These are phyloP conservation scores for Pandion haliaetus DNA, from an alignment of 2,113 vertebrate genomes.

Conservation along the genomic window DNA sequence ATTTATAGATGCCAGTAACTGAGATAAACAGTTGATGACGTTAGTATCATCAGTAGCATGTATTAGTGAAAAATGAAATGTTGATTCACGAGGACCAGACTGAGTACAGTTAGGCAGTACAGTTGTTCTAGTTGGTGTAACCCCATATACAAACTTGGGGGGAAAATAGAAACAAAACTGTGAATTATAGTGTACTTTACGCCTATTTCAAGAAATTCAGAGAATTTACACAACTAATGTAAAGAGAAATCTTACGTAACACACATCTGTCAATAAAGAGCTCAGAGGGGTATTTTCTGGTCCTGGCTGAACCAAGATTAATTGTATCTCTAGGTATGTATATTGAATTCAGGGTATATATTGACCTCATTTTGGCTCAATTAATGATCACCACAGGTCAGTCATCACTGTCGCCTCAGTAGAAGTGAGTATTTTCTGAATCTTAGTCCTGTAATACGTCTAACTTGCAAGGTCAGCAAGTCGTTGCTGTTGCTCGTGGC, in stretches of 20 bases:
- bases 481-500: neutral
- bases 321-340: neutral
- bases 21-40: neutral
- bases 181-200: neutral
- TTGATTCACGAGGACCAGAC: neutral
- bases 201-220: neutral
- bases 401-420: neutral
- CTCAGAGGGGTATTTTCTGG: neutral
- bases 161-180: neutral
- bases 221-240: neutral
- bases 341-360: slow-evolving; percentile 4
- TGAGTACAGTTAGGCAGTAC: neutral
- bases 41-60: neutral
- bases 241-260: neutral
- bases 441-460: neutral
- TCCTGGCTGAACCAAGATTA: neutral
- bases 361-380: slow-evolving; percentile 11
- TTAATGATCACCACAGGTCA: neutral
- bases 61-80: neutral
- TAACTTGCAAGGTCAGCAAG: neutral
- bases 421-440: slow-evolving; percentile 11
- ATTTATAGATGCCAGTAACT: neutral
- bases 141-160: neutral
- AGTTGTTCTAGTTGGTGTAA: neutral
- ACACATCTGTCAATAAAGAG: neutral